These are phyloP conservation scores for Stegana nigrithorax DNA, from an alignment of 2,888 invertebrate genomes.

Conservation along the genomic window DNA sequence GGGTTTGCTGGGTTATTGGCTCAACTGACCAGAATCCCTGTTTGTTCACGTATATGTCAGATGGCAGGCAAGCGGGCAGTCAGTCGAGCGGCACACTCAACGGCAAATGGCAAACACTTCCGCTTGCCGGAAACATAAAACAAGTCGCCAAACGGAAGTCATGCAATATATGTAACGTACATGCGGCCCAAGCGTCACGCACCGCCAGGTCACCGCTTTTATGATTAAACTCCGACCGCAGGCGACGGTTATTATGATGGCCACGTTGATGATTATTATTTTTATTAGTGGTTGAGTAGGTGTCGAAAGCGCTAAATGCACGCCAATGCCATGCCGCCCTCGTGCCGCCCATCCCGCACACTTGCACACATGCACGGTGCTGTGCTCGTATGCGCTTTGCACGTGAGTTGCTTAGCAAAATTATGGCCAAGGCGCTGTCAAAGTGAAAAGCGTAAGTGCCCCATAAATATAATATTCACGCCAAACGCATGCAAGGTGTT, in stretches of 20 bases:
- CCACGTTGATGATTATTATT: conserved; percentile 54
- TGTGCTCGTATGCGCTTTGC: conserved; percentile 36
- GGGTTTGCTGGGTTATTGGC: too few relatives aligned
- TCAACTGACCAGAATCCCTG: too few relatives aligned
- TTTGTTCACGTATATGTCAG: too few relatives aligned
- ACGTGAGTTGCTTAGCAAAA: conserved; percentile 56
- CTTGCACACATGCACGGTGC: neutral
- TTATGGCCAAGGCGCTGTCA: neutral
- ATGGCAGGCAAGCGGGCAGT: conserved; percentile 30
- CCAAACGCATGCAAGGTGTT: conserved; percentile 39
- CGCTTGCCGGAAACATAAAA: conserved; percentile 61
- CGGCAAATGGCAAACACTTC: conserved; percentile 61
- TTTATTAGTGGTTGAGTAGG: conserved; percentile 17
- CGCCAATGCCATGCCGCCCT: too few relatives aligned
- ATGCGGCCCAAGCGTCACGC: too few relatives aligned
- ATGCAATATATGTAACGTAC: conserved; percentile 30
- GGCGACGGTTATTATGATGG: conserved; percentile 33
- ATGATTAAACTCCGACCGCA: conserved; percentile 47
- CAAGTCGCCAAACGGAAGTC: conserved; percentile 62
- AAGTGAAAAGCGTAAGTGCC: conserved; percentile 48
- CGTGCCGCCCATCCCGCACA: too few relatives aligned
- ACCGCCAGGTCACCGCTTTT: conserved; percentile 28
- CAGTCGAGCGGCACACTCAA: conserved; percentile 15
- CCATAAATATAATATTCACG: conserved; percentile 49
- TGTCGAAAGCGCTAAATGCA: conserved; percentile 1